phyloP scores from a whole-genome alignment of 1,140 invertebrate genomes.

The Atta texana region DNA sequence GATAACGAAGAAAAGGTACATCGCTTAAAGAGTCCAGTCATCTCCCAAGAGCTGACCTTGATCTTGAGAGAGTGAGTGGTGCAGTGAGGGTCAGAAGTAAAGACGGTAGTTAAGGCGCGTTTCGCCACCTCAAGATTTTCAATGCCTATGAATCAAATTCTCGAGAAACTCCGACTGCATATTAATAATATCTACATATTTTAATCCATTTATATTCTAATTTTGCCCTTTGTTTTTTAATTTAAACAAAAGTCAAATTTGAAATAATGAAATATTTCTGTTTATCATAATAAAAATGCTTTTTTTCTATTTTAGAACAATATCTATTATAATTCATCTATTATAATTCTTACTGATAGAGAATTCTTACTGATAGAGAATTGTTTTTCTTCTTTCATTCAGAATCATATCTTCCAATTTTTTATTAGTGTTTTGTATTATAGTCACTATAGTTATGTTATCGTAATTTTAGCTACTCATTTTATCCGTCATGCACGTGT shows the following conservation, averaged over 20 bases:
- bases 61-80: constrained; percentile 82
- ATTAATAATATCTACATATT: constrained; percentile 10
- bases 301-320: background rate
- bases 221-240: background rate
- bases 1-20: constrained; percentile 78
- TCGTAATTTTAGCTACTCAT: background rate
- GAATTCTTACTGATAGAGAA: background rate
- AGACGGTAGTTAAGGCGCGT: constrained; percentile 79
- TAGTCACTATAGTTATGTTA: background rate
- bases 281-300: background rate
- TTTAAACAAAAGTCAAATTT: background rate
- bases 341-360: background rate
- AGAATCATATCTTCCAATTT: background rate
- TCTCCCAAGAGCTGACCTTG: constrained; percentile 83
- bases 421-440: background rate
- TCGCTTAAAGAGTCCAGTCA: constrained; percentile 85
- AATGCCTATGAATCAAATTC: constrained; percentile 56
- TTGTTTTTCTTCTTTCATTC: background rate
- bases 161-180: background rate
- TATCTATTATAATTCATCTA: background rate
- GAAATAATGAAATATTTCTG: background rate
- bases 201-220: background rate
- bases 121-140: constrained; percentile 74
- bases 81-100: constrained; percentile 80
- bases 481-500: background rate